Base-by-base conservation (phyloP, 2,888 invertebrate genomes). In the Nezara viridula region DNA sequence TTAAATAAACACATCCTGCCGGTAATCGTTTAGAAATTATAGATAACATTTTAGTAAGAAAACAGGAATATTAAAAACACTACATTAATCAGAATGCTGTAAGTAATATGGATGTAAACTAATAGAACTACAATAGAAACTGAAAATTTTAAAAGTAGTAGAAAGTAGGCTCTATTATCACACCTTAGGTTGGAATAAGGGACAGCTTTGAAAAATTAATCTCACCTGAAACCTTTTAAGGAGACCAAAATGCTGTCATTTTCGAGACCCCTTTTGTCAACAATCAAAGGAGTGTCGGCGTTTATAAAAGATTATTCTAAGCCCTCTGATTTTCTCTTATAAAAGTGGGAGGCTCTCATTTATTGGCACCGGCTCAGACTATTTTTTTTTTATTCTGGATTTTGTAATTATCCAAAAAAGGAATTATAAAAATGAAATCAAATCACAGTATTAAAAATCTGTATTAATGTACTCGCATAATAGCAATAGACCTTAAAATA, bases 201-300 rank as follows among this genome's bases (percentile, higher is more conserved):
- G 55, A 32, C 27, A 60, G 60, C 60, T 60, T 60, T 32, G 60
- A 32, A 60, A 60, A 60, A 60, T 60, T 60, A 60, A 60, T 60
- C 60, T 16, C 27, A 60, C 60, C 60, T 60, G 60, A 60, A 60
- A 60, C 27, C 60, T 60, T 60, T 60, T 60, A 60, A 32, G 14
- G 32, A 60, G 60, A 32, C 60, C 32, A 32, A 60, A 60, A 60
- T 32, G 27, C 60, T 60, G 60, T 60, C 60, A 60, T 60, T 60
- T 60, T 60, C 14, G 60, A 32, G 60, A 60, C 60, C 60, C 27
- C 60, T 60, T 60, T 60, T 60, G 60, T 60, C 60, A 60, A 60
- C 60, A 60, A 60, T 60, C 60, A 60, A 60, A 60, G 27, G 60
- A 60, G 60, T 60, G 60, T 32, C 60, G 21, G 21, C 27, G 27